Conservation (phyloP, 2,113 vertebrate genomes). For the Melanerpes formicivorus region DNA sequence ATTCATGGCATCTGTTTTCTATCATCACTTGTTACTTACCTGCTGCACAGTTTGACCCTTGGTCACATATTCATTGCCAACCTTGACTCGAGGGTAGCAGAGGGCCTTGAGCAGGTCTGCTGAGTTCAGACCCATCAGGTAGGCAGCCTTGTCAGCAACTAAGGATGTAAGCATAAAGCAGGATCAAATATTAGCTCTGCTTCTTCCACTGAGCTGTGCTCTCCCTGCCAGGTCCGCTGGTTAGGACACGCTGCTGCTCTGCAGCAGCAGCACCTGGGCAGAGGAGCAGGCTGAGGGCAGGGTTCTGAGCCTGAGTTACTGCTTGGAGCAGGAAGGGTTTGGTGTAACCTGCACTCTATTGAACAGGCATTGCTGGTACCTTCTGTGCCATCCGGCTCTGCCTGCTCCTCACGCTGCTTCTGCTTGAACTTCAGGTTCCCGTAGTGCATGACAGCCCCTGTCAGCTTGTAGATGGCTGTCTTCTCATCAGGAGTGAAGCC, state of each 20-base stretch:
- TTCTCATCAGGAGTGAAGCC: conserved; percentile 83
- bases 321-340: too few species aligned
- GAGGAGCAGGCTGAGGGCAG: too few species aligned
- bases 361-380: too few species aligned
- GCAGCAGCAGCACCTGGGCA: background rate
- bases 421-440: too few species aligned
- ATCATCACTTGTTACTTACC: background rate
- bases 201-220: background rate
- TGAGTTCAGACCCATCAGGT: conserved; percentile 62
- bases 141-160: conserved; percentile 66
- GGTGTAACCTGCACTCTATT: too few species aligned
- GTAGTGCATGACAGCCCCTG: too few species aligned
- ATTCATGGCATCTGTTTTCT: background rate
- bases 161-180: background rate
- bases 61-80: conserved; percentile 53
- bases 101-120: conserved; percentile 54
- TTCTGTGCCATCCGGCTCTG: too few species aligned
- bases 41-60: conserved; percentile 56
- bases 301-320: too few species aligned
- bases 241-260: background rate
- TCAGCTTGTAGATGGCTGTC: too few species aligned
- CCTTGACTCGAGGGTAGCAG: conserved; percentile 51
- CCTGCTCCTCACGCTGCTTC: too few species aligned
- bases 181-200: background rate
- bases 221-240: background rate